These are phyloP conservation scores for Hephaestus fuliginosus DNA, from an alignment of 2,797 vertebrate species.

Conservation along the genomic window DNA sequence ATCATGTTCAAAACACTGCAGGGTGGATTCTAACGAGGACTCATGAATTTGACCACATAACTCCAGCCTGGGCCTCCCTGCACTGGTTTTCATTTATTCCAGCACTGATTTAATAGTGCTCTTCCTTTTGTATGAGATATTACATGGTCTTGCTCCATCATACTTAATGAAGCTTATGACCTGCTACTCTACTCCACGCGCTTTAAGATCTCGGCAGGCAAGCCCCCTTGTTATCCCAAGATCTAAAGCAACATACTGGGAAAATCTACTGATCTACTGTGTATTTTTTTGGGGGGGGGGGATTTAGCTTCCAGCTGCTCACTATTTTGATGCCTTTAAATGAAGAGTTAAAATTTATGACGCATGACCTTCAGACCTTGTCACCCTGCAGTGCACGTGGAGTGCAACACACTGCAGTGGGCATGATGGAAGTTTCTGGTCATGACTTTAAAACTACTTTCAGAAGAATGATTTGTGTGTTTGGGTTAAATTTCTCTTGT, in stretches of 20 bases:
- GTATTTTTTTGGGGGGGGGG: no score
- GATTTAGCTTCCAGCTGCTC: not conserved
- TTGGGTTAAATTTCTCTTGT: not conserved
- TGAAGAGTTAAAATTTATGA: not conserved
- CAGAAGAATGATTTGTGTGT: not conserved
- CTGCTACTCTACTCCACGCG: not conserved
- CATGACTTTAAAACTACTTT: not conserved
- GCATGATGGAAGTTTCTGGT: not conserved
- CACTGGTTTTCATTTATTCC: not conserved
- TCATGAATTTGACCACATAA: constrained; percentile 12
- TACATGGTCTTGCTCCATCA: not conserved
- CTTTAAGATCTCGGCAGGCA: constrained; percentile 18
- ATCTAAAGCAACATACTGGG: constrained; percentile 4
- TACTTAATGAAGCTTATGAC: constrained; percentile 14
- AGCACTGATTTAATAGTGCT: constrained; percentile 14
- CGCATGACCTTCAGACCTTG: not conserved
- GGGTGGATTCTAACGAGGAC: constrained; percentile 25
- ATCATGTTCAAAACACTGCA: constrained; percentile 33
- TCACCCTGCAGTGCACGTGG: not conserved
- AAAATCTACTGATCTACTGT: not conserved
- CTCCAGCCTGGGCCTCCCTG: not conserved
- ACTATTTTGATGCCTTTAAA: not conserved
- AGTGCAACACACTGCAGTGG: not conserved
- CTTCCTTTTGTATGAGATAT: constrained; percentile 16
- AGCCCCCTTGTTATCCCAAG: not conserved